Evolutionary conservation across 2,888 invertebrate species (phyloP).

Genomic region (Trachelus stipa): DNA sequence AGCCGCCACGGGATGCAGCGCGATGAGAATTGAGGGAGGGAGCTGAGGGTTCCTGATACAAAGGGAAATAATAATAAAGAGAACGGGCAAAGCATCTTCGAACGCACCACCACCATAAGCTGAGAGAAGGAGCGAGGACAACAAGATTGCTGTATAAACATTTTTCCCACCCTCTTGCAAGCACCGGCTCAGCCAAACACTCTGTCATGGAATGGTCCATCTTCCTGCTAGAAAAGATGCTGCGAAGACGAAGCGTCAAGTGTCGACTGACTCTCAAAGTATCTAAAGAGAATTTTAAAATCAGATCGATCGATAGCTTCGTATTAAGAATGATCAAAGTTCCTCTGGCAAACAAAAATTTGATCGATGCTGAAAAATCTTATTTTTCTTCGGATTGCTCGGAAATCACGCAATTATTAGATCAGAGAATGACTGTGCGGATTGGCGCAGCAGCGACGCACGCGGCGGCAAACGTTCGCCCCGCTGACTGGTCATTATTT

Average conservation of each 20-base stretch:
- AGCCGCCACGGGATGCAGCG: neutral
- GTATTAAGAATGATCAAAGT: too few relatives aligned
- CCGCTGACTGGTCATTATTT: conserved; percentile 26
- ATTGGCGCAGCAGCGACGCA: conserved; percentile 7
- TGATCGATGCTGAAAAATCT: conserved; percentile 19
- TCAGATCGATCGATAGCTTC: too few relatives aligned
- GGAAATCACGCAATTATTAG: conserved; percentile 50
- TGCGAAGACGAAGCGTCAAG: neutral
- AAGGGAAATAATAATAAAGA: conserved; percentile 30
- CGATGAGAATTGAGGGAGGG: neutral
- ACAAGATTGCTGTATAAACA: conserved; percentile 25
- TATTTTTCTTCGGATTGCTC: conserved; percentile 26
- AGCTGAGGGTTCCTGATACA: conserved; percentile 14
- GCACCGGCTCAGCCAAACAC: neutral
- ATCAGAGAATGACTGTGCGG: conserved; percentile 26
- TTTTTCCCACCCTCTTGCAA: neutral
- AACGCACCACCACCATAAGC: conserved; percentile 28
- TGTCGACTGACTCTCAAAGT: neutral
- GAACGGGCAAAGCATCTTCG: conserved; percentile 33
- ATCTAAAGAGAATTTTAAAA: too few relatives aligned
- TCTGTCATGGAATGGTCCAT: neutral
- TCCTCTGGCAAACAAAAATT: too few relatives aligned
- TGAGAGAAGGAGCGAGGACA: conserved; percentile 21
- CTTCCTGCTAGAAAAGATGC: too few relatives aligned
- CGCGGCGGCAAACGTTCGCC: conserved; percentile 3